Conservation (phyloP, 2,888 invertebrate species). For the Thelaira solivaga region DNA sequence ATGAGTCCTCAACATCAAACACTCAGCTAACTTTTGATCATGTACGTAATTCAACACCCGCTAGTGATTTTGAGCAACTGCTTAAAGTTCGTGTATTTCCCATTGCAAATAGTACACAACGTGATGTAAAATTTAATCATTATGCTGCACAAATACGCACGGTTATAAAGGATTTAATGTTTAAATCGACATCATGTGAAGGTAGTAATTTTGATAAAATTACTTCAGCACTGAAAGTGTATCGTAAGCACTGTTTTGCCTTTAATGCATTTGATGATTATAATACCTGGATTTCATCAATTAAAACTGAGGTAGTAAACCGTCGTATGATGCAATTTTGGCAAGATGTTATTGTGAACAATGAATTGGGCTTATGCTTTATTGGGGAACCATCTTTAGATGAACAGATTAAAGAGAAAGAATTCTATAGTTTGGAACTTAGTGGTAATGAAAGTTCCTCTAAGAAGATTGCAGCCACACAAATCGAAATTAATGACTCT, state of each 20-base stretch:
- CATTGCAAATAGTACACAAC: conserved; percentile 66
- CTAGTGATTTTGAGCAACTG: conserved; percentile 80
- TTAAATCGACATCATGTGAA: conserved; percentile 51
- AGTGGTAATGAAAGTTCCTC: not conserved
- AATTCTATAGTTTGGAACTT: conserved; percentile 66
- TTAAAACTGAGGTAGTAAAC: conserved; percentile 66
- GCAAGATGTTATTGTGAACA: conserved; percentile 68
- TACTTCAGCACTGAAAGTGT: conserved; percentile 67
- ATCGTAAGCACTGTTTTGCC: conserved; percentile 69
- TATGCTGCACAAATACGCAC: conserved; percentile 71
- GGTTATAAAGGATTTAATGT: conserved; percentile 66
- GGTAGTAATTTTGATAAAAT: conserved; percentile 68
- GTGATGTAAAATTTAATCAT: conserved; percentile 69
- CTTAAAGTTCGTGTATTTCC: conserved; percentile 73
- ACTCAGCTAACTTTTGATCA: conserved; percentile 64
- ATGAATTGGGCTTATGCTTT: conserved; percentile 71
- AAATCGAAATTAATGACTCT: conserved; percentile 58
- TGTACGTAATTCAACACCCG: conserved; percentile 81
- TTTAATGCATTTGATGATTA: conserved; percentile 71
- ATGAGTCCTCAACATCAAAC: not conserved
- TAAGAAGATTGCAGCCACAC: conserved; percentile 13
- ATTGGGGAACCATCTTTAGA: conserved; percentile 68
- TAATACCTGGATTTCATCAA: conserved; percentile 71
- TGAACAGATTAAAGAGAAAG: conserved; percentile 67
- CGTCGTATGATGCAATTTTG: conserved; percentile 70